Base-by-base conservation (phyloP, 2,888 invertebrate genomes). In the Lasioglossum vierecki region DNA sequence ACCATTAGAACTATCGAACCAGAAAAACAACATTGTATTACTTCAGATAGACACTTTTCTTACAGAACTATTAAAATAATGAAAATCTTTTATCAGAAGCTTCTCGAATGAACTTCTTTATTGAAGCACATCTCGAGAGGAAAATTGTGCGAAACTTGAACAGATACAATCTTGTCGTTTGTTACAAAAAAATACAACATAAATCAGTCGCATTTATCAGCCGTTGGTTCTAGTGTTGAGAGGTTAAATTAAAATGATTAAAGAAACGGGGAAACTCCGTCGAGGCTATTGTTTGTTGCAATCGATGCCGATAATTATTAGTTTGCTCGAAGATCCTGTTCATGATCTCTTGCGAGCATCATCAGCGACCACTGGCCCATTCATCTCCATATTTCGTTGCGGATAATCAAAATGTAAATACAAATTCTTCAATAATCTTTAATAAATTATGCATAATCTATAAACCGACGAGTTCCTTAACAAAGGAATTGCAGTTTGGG, bases 261-360 rank as follows among this genome's bases (percentile, higher is more conserved):
- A 57, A 57, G 9, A n/a, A n/a, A 57, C n/a, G 11, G 9, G n/a
- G 1, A 57, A 57, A 57, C 57, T n/a, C 22, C 57, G 11, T n/a
- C 57, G 57, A n/a, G n/a, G 11, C n/a, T 57, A 57, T 57, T 57
- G 11, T 57, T 57, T 57, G n/a, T 11, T n/a, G 57, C n/a, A n/a
- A n/a, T n/a, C 11, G 9, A 4, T 11, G 57, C 1, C 57, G n/a
- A n/a, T 57, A 57, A 57, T 57, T 57, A 57, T 57, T 57, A n/a
- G 57, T 57, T 57, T 57, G 57, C n/a, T 57, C n/a, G 57, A 57
- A n/a, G n/a, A n/a, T n/a, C n/a, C n/a, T 57, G n/a, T 57, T 57
- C 57, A 57, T 4, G 57, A 63, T 30, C 2, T 30, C 13, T 30
- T 3, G 63, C 30, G 63, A 63, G 2, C 63, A 30, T 30, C n/a